Evolutionary conservation across 2,797 vertebrate genomes (phyloP).

Genomic region (Myiothlypis coronata): DNA sequence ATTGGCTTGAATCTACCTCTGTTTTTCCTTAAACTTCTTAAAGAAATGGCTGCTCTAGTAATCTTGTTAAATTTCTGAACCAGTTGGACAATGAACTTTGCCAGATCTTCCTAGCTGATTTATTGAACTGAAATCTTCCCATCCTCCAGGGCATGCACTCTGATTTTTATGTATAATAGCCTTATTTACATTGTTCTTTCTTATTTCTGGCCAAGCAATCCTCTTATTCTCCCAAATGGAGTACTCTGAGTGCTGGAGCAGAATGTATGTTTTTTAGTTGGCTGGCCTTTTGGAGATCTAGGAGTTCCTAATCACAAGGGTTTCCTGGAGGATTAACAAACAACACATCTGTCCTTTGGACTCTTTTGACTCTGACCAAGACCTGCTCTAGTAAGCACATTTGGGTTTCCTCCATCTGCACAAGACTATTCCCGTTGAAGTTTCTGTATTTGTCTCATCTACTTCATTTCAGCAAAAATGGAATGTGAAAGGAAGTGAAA

Average conservation of each 20-base stretch:
- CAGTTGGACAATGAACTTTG: conserved; percentile 42
- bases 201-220: conserved; percentile 32
- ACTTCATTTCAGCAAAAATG: conserved; percentile 23
- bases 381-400: background rate
- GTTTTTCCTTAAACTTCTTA: conserved; percentile 30
- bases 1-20: conserved; percentile 11
- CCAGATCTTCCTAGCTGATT: conserved; percentile 50
- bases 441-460: conserved; percentile 39
- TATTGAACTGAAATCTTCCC: conserved; percentile 36
- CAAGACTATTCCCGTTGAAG: conserved; percentile 5
- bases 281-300: conserved; percentile 38
- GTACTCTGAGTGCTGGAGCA: conserved; percentile 7
- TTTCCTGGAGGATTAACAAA: conserved; percentile 40
- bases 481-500: conserved; percentile 48
- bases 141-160: background rate
- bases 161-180: conserved; percentile 15
- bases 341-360: conserved; percentile 35
- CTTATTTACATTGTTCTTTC: conserved; percentile 38
- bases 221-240: conserved; percentile 33
- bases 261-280: background rate
- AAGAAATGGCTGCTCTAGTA: background rate
- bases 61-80: conserved; percentile 34
- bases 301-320: conserved; percentile 32
- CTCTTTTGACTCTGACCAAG: conserved; percentile 41
- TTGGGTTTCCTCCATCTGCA: conserved; percentile 31